Evolutionary conservation across 2,113 vertebrate genomes (phyloP).

Genomic region (Cryptomyrus ogoouensis): DNA sequence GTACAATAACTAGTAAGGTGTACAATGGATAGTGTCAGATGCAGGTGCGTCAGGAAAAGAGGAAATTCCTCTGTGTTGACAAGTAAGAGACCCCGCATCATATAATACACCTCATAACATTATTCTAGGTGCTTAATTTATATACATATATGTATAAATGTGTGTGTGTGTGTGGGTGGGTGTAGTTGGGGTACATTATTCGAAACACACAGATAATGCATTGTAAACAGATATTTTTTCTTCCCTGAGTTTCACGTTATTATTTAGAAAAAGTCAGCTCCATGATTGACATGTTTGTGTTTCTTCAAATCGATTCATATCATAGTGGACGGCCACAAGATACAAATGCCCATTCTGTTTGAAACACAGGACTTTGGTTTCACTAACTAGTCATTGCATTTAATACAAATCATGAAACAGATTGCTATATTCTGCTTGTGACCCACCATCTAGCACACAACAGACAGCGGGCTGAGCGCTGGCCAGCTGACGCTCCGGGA

Average conservation of each 20-base stretch:
- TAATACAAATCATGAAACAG: background rate
- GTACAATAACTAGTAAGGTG: background rate
- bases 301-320: background rate
- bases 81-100: too few species aligned
- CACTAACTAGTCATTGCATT: background rate
- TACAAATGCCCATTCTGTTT: background rate
- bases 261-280: background rate
- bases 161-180: too few species aligned
- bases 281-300: background rate
- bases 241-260: background rate
- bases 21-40: background rate
- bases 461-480: background rate
- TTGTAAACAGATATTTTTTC: background rate
- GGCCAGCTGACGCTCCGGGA: background rate
- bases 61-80: background rate
- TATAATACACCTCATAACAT: background rate
- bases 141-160: background rate
- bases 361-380: too few species aligned
- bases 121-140: background rate
- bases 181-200: background rate
- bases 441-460: background rate
- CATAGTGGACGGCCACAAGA: background rate
- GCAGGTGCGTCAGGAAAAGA: background rate
- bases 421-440: background rate
- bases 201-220: background rate